Conservation (phyloP, 1,140 invertebrate genomes). For the Rhyacophila brunnea region DNA sequence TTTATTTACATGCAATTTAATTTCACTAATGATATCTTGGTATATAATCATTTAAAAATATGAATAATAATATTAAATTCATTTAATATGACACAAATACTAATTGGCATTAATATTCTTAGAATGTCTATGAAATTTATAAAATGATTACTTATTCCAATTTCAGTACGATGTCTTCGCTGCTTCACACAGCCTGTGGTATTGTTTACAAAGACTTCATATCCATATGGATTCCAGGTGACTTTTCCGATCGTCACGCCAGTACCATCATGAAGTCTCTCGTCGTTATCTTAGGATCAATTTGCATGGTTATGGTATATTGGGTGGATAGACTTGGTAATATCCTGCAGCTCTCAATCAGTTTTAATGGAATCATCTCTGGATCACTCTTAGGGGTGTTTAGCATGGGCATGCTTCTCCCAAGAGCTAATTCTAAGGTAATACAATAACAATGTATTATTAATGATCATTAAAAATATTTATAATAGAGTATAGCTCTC, state of each 20-base stretch:
- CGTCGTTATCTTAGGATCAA: constrained; percentile 57
- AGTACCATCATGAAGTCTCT: constrained; percentile 58
- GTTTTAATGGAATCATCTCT: constrained; percentile 61
- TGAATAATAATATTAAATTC: too few species aligned
- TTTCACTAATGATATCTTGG: too few species aligned
- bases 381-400: constrained; percentile 68
- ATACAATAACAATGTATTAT: too few species aligned
- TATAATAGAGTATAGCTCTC: constrained; percentile 1
- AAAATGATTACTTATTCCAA: too few species aligned
- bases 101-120: too few species aligned
- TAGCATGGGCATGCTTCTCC: constrained; percentile 66
- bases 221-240: background rate
- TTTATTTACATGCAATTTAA: too few species aligned
- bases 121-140: too few species aligned
- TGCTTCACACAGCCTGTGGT: constrained; percentile 71
- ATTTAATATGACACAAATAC: too few species aligned
- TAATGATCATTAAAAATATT: background rate
- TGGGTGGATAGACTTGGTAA: constrained; percentile 61
- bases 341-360: constrained; percentile 61
- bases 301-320: constrained; percentile 61
- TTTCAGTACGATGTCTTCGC: constrained; percentile 61
- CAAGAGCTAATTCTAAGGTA: constrained; percentile 60
- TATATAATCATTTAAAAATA: too few species aligned
- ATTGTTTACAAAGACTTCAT: constrained; percentile 62
- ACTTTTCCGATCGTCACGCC: constrained; percentile 44